Evolutionary conservation across 2,888 invertebrate genomes (phyloP), one percentile per base, ranked within the genome.

Genomic region (Scrobipalpa atriplicella): DNA sequence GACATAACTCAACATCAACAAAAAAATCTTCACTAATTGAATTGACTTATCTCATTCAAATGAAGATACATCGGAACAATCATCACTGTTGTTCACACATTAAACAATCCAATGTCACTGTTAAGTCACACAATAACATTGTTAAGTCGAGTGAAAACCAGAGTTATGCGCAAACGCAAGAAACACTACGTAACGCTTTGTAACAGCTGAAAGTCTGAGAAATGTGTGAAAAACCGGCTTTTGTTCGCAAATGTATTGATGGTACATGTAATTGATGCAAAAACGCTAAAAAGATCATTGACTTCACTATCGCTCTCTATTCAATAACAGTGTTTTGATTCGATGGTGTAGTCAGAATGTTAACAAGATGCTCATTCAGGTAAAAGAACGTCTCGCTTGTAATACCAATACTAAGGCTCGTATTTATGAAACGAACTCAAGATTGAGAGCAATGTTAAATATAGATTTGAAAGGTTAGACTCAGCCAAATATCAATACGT

Each of bases 131-230:
- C 60, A 60, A 43, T 65, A 41, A 67, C 66, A 68, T 39, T 65
- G 65, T 67, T 65, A 66, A 47, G 54, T 16, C 60, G 38, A 79
- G 78, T 76, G 79, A 83, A 80, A 82, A 79, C 76, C 75, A 76
- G 74, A 77, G 78, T 78, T 65, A 69, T 67, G 67, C 62, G 61
- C 63, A 69, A 72, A 70, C 66, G 61, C 69, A 84, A 81, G 76
- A 81, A 75, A 63, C 58, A 71, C 65, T 66, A 72, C 72, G 77
- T 79, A 80, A 77, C 71, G 60, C 71, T 74, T 71, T 58, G 38
- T 72, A 78, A 77, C 65, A 75, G 77, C 79, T 81, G 87, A 88
- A 88, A 87, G 87, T 78, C 72, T 85, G 87, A 72, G 85, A 85
- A 79, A 69, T 64, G 66, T 52, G 47, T 67, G 73, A 79, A 82